A percentile compares a stretch with the other conserved stretches of the same genome.
Conservation (phyloP, 2,797 vertebrate genomes). For the Coccyzus lansbergi region DNA sequence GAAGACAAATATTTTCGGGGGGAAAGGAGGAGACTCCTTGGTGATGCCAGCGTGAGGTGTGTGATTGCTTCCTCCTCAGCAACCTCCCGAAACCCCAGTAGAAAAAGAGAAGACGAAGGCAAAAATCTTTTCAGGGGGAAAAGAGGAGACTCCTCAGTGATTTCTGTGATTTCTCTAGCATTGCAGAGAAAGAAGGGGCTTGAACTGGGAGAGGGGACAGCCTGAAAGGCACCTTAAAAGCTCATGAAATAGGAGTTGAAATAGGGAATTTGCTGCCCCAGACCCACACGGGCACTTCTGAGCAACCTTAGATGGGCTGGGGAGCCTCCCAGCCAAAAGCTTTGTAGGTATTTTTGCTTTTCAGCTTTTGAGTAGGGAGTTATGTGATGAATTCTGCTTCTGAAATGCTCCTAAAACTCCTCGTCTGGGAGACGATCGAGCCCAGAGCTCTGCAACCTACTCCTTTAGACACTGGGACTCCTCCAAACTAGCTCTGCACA, state of each 20-base stretch:
- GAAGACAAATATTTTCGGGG: neutral
- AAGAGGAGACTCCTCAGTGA: neutral
- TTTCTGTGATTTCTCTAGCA: neutral
- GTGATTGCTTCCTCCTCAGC: too few species aligned
- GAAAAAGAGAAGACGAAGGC: neutral
- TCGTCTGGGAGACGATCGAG: neutral
- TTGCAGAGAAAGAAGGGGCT: neutral
- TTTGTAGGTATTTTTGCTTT: neutral
- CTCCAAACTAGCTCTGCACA: neutral
- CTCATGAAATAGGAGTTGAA: neutral
- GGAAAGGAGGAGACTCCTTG: neutral
- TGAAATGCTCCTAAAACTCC: neutral
- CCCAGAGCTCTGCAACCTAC: neutral
- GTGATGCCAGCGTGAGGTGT: too few species aligned
- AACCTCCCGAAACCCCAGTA: too few species aligned
- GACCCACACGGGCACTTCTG: neutral
- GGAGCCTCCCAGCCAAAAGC: neutral
- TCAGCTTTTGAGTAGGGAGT: neutral
- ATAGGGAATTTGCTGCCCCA: neutral
- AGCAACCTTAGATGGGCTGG: neutral
- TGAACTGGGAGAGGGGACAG: neutral
- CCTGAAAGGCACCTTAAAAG: neutral
- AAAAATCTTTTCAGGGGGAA: neutral
- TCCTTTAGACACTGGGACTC: neutral
- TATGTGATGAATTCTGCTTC: neutral